Evolutionary conservation across 2,797 vertebrate genomes (phyloP).

Genomic region (Hydrophis major): DNA sequence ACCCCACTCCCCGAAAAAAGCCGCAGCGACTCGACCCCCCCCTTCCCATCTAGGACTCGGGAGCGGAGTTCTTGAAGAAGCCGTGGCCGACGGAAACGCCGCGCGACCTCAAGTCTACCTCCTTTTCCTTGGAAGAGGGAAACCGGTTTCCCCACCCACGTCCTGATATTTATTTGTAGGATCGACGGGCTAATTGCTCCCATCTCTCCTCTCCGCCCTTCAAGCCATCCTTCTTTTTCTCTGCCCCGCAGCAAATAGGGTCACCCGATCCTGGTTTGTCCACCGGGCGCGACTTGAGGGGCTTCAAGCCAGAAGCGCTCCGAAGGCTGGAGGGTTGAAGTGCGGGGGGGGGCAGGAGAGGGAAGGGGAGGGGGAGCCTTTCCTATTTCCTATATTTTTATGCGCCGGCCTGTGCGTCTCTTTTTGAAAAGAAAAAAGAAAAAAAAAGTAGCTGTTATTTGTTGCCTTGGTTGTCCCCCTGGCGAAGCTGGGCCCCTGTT

Average conservation of each 20-base stretch:
- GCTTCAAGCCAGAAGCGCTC: not conserved
- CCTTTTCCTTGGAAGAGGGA: not conserved
- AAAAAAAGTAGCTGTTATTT: constrained; percentile 68
- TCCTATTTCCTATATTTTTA: constrained; percentile 10
- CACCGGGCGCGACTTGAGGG: no score
- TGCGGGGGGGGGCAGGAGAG: not conserved
- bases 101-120: not conserved
- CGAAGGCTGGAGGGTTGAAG: not conserved
- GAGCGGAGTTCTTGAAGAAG: not conserved
- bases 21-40: not conserved
- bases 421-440: constrained; percentile 30
- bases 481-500: constrained; percentile 73
- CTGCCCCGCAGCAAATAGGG: not conserved
- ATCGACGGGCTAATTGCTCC: constrained; percentile 17
- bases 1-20: no score
- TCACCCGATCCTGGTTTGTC: not conserved
- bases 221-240: not conserved
- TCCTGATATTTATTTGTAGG: constrained; percentile 28
- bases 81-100: not conserved
- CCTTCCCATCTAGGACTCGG: not conserved
- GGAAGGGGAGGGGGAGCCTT: not conserved
- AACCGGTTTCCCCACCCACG: not conserved
- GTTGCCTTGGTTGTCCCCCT: constrained; percentile 68
- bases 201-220: not conserved
- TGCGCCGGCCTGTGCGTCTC: constrained; percentile 23